Percentiles rank a stretch among this genome's conserved stretches.
Conservation (phyloP, 2,888 invertebrate species). For the Netelia fuscicornis region DNA sequence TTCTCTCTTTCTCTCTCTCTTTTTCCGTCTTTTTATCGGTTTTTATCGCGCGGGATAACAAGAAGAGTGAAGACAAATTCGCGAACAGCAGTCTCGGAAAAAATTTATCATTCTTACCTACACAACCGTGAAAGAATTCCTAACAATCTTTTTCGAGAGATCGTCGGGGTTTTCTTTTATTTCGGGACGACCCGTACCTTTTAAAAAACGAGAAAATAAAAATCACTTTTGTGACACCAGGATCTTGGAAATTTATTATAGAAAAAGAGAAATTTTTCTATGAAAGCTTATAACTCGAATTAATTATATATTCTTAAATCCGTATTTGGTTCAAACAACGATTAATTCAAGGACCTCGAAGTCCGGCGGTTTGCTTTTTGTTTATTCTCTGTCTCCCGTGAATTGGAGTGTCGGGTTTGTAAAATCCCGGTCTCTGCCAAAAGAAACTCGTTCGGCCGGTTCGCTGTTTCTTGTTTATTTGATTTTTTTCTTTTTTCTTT, state of each 20-base stretch:
- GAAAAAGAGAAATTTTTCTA: too few relatives aligned
- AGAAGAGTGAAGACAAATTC: background rate
- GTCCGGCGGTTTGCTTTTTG: background rate
- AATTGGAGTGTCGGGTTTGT: background rate
- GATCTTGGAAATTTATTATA: too few relatives aligned
- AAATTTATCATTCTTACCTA: background rate
- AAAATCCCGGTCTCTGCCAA: background rate
- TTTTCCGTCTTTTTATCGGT: background rate
- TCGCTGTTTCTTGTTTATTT: background rate
- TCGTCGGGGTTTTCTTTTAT: too few relatives aligned
- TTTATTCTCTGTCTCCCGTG: background rate
- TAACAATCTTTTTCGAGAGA: too few relatives aligned
- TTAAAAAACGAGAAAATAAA: too few relatives aligned
- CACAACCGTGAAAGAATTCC: too few relatives aligned
- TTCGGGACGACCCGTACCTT: too few relatives aligned
- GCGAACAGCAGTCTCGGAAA: background rate
- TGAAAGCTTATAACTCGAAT: too few relatives aligned
- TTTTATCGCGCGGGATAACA: background rate
- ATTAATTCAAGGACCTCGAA: too few relatives aligned
- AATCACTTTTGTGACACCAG: too few relatives aligned
- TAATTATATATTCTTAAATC: too few relatives aligned
- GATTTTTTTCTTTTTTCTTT: background rate
- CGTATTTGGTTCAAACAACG: too few relatives aligned
- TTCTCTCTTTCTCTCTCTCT: background rate
- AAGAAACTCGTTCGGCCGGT: conserved; percentile 19